Evolutionary conservation across 2,797 vertebrate species (phyloP), one percentile per base, ranked within the genome.

Genomic region (Phoxinus dragarum): DNA sequence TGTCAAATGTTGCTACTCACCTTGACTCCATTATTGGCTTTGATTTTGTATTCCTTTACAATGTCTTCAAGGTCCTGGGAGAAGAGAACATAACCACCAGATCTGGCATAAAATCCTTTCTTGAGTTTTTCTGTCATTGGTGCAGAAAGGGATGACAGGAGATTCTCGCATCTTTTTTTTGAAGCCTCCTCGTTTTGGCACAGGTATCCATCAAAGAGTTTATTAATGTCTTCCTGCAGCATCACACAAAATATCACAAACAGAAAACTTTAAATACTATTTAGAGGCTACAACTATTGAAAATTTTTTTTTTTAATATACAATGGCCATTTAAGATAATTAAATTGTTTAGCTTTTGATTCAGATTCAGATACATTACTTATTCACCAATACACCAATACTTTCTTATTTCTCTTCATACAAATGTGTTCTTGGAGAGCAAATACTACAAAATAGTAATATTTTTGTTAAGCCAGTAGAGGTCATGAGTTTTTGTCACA

Each of bases 11-110:
- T 21, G 17, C 12, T 2, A 12, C 31, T 75, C 49, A 81, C 80
- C 80, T 27, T 69, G 27, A 90, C 82, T 79, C 86, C 90, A 64
- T 89, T 91, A 10, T 79, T 71, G 1, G 86, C 79, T 47, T 79
- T 47, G 0, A 4, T 75, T 52, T 87, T 69, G 52, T 88, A 92
- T 42, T 86, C 10, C 34, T 56, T 71, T 47, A 93, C 86, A 52
- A 92, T 23, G 3, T 19, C 27, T 9, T 90, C 84, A 36, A 68
- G 84, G 79, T 91, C 81, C 61, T 6, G 44, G 54, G 84, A 82
- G 74, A 90, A 92, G 31, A 90, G 77, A 12, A 84, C 31, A 64
- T 92, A 91, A 17, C 90, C 92, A 8, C 92, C 91, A 27, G 90
- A 84, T 44, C 38, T 82, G 47, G 87, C 61, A 49, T 89, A 93